Conservation (phyloP, 1,140 invertebrate species). For the Pseudomyrmex gracilis region DNA sequence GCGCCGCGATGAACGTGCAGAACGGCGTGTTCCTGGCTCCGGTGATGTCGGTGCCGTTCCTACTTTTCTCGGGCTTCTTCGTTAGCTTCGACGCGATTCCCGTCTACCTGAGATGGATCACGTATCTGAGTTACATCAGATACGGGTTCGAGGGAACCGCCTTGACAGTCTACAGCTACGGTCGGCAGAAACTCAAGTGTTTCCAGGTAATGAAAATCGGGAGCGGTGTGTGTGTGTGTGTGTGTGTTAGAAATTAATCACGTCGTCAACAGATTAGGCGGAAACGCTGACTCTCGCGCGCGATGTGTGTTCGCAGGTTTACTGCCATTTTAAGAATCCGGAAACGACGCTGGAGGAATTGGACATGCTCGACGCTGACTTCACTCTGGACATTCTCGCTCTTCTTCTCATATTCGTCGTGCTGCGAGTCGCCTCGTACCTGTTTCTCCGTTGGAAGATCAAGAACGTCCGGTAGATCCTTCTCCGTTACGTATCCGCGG, state of each 20-base stretch:
- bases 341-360: constrained; percentile 96
- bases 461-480: constrained; percentile 89
- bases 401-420: constrained; percentile 95
- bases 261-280: background rate
- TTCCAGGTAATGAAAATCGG: constrained; percentile 88
- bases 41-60: constrained; percentile 97
- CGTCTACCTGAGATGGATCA: constrained; percentile 97
- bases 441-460: constrained; percentile 96
- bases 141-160: constrained; percentile 98
- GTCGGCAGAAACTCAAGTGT: constrained; percentile 92
- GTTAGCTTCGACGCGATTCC: constrained; percentile 98
- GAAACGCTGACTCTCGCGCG: constrained; percentile 15
- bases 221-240: no score
- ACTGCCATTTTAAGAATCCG: constrained; percentile 96
- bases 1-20: constrained; percentile 97
- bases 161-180: constrained; percentile 96
- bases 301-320: constrained; percentile 84
- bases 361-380: constrained; percentile 92
- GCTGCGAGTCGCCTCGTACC: constrained; percentile 93
- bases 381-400: constrained; percentile 92
- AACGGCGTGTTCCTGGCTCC: constrained; percentile 98
- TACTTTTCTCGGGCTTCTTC: constrained; percentile 98
- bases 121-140: constrained; percentile 97
- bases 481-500: no score
- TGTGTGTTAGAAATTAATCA: background rate